These are phyloP conservation scores for Hassar affinis DNA, from an alignment of 2,113 vertebrate species.

Conservation along the genomic window DNA sequence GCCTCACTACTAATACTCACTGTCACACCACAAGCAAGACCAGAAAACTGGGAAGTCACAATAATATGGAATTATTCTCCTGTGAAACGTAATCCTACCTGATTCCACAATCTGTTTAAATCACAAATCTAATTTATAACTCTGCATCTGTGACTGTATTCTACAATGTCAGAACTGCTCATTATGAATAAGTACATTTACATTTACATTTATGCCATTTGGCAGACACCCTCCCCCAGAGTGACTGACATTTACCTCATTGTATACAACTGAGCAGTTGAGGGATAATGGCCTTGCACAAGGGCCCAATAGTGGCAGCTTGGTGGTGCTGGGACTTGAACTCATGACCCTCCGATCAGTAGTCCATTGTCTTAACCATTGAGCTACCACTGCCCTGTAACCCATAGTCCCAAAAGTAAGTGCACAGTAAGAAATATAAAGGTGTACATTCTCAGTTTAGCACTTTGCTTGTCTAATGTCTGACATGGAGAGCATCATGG, in stretches of 20 bases:
- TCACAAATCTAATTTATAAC: neutral
- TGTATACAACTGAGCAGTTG: too few species aligned
- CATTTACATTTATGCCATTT: too few species aligned
- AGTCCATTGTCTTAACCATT: too few species aligned
- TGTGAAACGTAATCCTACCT: neutral
- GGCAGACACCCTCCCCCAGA: too few species aligned
- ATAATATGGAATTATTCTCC: neutral
- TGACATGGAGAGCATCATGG: too few species aligned
- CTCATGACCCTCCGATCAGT: too few species aligned
- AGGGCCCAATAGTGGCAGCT: too few species aligned
- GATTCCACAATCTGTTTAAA: neutral
- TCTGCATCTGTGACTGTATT: neutral
- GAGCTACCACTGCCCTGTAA: too few species aligned
- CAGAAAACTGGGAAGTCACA: slow-evolving; percentile 29
- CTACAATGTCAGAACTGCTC: neutral
- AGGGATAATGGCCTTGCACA: too few species aligned
- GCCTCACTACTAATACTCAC: slow-evolving; percentile 61
- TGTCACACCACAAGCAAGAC: slow-evolving; percentile 39
- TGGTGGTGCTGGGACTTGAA: too few species aligned
- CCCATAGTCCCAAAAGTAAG: neutral
- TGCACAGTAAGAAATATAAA: neutral
- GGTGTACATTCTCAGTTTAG: neutral
- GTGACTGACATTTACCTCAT: too few species aligned
- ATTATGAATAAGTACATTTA: too few species aligned
- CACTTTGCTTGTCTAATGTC: neutral